phyloP scores from a whole-genome alignment of 2,888 invertebrate species.

The Brachyptera risi region DNA sequence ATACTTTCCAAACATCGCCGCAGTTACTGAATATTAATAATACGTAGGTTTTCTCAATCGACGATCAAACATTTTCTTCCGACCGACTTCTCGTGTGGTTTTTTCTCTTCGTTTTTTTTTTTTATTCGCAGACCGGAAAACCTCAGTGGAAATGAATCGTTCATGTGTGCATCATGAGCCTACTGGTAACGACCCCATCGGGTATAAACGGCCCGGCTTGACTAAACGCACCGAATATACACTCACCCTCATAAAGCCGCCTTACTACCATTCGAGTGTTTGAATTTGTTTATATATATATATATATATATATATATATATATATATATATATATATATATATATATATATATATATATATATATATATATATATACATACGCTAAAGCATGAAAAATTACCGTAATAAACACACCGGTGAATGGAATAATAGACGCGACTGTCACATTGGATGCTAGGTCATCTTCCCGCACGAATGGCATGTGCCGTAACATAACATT shows the following conservation, averaged over 20 bases:
- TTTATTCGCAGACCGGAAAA: neutral
- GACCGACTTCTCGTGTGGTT: neutral
- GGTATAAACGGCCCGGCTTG: neutral
- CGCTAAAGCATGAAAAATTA: neutral
- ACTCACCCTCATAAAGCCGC: neutral
- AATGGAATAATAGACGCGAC: neutral
- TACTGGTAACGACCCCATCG: neutral
- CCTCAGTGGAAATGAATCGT: neutral
- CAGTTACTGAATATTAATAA: conserved; percentile 5
- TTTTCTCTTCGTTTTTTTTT: too few relatives aligned
- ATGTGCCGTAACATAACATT: neutral
- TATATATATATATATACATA: neutral
- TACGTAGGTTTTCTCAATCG: neutral
- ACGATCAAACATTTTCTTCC: conserved; percentile 9
- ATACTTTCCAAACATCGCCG: neutral
- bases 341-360: neutral
- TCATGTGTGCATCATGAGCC: neutral
- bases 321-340: neutral
- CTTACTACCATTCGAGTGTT: neutral
- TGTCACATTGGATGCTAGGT: too few relatives aligned
- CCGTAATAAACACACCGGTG: neutral
- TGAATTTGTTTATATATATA: neutral
- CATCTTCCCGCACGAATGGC: too few relatives aligned
- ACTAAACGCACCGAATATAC: neutral
- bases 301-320: neutral